These are phyloP conservation scores for Isurus oxyrinchus DNA, from an alignment of 2,113 vertebrate genomes.

Conservation along the genomic window DNA sequence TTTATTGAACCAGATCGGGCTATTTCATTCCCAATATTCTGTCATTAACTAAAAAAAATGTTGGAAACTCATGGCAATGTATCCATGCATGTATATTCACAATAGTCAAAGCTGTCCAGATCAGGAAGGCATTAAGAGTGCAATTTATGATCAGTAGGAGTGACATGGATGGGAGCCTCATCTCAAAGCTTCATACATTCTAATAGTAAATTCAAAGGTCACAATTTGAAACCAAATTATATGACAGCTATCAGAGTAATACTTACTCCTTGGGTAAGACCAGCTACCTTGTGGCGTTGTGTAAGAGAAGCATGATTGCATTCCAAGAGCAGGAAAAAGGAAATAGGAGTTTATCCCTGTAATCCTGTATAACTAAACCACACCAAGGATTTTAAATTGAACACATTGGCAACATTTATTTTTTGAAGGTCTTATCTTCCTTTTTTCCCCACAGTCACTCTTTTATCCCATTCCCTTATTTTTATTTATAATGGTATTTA, in stretches of 20 bases:
- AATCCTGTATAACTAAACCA: neutral
- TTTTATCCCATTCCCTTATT: neutral
- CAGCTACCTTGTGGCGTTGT: neutral
- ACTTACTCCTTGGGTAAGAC: neutral
- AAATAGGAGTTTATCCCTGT: neutral
- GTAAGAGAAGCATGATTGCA: neutral
- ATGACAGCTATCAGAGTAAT: neutral
- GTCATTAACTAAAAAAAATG: neutral
- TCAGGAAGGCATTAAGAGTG: neutral
- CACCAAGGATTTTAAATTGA: neutral
- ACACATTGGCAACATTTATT: neutral
- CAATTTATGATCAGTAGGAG: neutral
- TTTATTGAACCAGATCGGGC: neutral
- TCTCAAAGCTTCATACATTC: neutral
- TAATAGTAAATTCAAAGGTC: neutral
- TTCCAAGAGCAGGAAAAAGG: neutral
- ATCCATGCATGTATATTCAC: neutral
- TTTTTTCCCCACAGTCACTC: neutral
- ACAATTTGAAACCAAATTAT: neutral
- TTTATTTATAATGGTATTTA: neutral
- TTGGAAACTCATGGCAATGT: neutral
- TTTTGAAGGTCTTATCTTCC: neutral
- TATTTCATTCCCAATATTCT: neutral
- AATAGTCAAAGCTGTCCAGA: neutral
- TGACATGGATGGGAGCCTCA: neutral